Conservation (phyloP, 2,797 vertebrate genomes). For the Leuciscus waleckii region DNA sequence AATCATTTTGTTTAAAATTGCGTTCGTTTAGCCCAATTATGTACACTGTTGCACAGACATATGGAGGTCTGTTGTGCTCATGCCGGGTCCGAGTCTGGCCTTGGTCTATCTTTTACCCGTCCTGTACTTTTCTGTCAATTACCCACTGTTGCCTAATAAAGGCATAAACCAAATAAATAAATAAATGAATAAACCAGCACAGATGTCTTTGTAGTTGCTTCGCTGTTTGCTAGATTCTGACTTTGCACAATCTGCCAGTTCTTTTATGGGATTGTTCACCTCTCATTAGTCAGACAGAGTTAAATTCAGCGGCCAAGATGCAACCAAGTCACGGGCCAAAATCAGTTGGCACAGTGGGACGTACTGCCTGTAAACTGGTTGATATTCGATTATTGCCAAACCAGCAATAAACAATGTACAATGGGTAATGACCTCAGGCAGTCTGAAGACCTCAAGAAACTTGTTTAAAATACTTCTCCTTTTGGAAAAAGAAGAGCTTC, state of each 20-base stretch:
- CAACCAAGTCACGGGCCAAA: slow-evolving; percentile 15
- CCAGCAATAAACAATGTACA: slow-evolving; percentile 18
- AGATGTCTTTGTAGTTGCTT: slow-evolving; percentile 5
- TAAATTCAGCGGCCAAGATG: slow-evolving; percentile 25
- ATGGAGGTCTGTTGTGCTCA: not conserved
- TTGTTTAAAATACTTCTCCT: slow-evolving; percentile 35
- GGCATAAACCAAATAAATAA: not conserved
- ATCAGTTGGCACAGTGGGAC: not conserved
- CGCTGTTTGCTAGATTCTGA: not conserved
- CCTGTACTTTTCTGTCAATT: not conserved
- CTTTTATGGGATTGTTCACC: slow-evolving; percentile 24
- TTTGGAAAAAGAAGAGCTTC: slow-evolving; percentile 27
- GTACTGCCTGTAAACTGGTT: not conserved
- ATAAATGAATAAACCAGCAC: not conserved
- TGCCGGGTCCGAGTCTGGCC: not conserved
- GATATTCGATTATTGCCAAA: slow-evolving; percentile 7
- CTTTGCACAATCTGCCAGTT: not conserved
- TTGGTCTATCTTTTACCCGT: not conserved
- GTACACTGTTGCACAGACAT: not conserved
- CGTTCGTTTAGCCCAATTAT: not conserved
- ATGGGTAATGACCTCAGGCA: not conserved
- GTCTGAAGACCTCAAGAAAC: slow-evolving; percentile 9
- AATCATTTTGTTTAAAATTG: not conserved
- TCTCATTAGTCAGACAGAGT: slow-evolving; percentile 8
- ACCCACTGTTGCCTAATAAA: not conserved